Conservation (phyloP, 2,797 vertebrate genomes). For the Schizopygopsis pylzovi region DNA sequence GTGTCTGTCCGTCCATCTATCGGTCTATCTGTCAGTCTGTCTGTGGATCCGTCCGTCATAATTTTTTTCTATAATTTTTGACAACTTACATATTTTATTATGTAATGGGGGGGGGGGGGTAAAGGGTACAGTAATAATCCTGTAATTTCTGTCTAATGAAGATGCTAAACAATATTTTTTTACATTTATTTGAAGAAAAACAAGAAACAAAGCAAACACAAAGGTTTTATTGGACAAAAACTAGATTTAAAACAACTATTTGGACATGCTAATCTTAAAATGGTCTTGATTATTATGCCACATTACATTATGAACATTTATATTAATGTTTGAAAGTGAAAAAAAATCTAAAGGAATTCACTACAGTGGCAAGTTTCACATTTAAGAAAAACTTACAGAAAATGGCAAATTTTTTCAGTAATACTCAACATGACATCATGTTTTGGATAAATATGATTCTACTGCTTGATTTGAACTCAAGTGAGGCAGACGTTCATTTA, state of each 20-base stretch:
- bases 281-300: not conserved
- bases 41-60: too few species aligned
- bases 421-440: constrained; percentile 2
- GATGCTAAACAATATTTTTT: not conserved
- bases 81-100: too few species aligned
- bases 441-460: not conserved
- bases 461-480: not conserved
- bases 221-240: constrained; percentile 15
- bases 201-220: not conserved
- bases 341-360: not conserved
- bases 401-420: not conserved
- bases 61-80: too few species aligned
- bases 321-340: not conserved
- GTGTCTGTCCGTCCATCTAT: too few species aligned
- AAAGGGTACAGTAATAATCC: not conserved
- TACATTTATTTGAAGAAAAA: not conserved
- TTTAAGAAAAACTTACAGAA: not conserved
- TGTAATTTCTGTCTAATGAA: not conserved
- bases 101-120: not conserved
- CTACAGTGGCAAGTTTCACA: not conserved
- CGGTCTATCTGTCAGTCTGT: too few species aligned
- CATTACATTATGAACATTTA: not conserved
- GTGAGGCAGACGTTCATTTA: not conserved
- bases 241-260: not conserved
- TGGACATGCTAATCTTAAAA: not conserved